These are phyloP conservation scores for Sebastes kiyomatsui DNA, from an alignment of 2,797 vertebrate species.

Conservation along the genomic window DNA sequence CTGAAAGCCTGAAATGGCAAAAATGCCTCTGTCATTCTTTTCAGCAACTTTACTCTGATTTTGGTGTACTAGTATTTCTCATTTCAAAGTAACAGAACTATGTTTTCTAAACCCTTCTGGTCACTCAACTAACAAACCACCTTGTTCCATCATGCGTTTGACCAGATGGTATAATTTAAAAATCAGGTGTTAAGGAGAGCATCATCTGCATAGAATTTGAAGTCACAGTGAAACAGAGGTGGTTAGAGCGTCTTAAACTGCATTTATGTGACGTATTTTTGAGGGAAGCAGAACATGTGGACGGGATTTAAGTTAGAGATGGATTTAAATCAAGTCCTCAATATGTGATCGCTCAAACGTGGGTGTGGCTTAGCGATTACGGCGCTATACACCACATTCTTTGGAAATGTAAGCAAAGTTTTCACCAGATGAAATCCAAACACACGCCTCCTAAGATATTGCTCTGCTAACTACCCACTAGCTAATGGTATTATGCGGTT, in stretches of 20 bases:
- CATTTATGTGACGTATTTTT: not conserved
- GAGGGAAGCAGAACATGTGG: not conserved
- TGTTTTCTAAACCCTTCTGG: not conserved
- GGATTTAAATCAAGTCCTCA: not conserved
- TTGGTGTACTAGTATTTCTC: not conserved
- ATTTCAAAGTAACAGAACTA: not conserved
- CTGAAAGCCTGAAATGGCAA: not conserved
- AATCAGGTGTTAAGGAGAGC: not conserved
- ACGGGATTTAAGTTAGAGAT: not conserved
- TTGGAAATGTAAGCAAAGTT: not conserved
- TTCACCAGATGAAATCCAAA: not conserved
- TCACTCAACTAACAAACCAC: not conserved
- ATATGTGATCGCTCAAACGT: not conserved
- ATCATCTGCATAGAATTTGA: slow-evolving; percentile 44
- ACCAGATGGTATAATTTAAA: not conserved
- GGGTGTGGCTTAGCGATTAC: not conserved
- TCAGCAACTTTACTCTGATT: not conserved
- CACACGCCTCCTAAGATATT: not conserved
- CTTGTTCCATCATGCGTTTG: not conserved
- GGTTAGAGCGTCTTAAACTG: not conserved
- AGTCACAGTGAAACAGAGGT: not conserved
- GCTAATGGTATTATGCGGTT: not conserved
- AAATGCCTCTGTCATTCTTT: not conserved
- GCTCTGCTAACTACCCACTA: not conserved
- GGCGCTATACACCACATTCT: not conserved